These are phyloP conservation scores for Fragum whitleyi DNA, from an alignment of 2,888 invertebrate species.

Conservation along the genomic window DNA sequence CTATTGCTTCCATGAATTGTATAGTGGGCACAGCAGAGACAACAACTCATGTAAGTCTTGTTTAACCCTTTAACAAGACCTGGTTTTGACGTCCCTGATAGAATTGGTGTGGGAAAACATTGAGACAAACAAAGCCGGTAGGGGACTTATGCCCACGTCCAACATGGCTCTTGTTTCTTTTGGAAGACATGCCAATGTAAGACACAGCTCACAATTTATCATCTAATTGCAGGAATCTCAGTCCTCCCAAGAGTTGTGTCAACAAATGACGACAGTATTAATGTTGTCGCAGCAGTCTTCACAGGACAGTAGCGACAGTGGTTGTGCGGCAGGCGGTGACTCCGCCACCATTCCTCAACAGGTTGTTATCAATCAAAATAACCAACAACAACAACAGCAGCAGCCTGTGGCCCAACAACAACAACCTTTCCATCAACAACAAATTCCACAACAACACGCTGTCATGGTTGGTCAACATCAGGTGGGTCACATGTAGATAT, in stretches of 20 bases:
- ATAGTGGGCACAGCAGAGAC: too few relatives aligned
- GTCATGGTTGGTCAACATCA: slow-evolving; percentile 5
- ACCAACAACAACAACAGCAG: slow-evolving; percentile 36
- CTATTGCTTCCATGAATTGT: too few relatives aligned
- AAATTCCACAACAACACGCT: slow-evolving; percentile 1
- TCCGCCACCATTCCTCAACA: slow-evolving; percentile 51
- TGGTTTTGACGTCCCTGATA: too few relatives aligned
- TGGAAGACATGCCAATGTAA: too few relatives aligned
- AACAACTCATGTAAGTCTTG: too few relatives aligned
- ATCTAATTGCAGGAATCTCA: slow-evolving; percentile 47
- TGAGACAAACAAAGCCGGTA: too few relatives aligned
- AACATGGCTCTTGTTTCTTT: too few relatives aligned
- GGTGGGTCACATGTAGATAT: too few relatives aligned
- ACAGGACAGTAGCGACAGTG: slow-evolving; percentile 49
- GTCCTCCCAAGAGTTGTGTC: slow-evolving; percentile 63
- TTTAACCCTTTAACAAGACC: too few relatives aligned
- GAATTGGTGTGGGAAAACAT: too few relatives aligned
- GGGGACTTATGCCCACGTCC: too few relatives aligned
- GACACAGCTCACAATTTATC: too few relatives aligned
- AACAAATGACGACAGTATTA: slow-evolving; percentile 69
- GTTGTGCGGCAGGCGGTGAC: slow-evolving; percentile 47
- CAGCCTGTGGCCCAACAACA: slow-evolving; percentile 2
- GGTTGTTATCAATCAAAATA: slow-evolving; percentile 44
- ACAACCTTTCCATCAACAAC: slow-evolving; percentile 24
- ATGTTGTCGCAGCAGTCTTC: slow-evolving; percentile 69